phyloP scores from a whole-genome alignment of 2,797 vertebrate genomes.

The Pipistrellus pygmaeus region DNA sequence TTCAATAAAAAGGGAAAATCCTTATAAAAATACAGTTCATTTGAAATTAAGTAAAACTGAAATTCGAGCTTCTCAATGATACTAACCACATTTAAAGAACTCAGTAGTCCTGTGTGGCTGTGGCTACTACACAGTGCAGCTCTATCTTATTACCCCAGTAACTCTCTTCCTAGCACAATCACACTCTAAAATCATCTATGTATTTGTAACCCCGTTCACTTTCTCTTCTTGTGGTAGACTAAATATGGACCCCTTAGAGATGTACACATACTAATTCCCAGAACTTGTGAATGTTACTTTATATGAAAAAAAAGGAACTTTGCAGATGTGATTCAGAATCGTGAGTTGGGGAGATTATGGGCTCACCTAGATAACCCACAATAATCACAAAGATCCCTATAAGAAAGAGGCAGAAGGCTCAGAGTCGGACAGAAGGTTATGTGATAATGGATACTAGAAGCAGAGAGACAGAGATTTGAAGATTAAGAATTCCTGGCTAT shows the following conservation, averaged over 20 bases:
- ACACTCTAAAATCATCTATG: neutral
- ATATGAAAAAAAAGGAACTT: neutral
- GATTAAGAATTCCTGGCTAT: neutral
- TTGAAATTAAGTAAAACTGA: constrained; percentile 34
- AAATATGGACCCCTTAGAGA: neutral
- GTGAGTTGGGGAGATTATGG: neutral
- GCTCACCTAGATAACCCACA: neutral
- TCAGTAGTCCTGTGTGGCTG: neutral
- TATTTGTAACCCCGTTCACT: neutral
- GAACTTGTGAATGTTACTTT: neutral
- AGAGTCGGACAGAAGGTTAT: neutral
- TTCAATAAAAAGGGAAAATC: neutral
- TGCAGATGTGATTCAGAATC: neutral
- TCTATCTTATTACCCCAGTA: neutral
- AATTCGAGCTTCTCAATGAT: neutral
- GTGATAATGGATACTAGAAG: neutral
- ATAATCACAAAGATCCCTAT: neutral
- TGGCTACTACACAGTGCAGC: neutral
- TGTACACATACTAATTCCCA: neutral
- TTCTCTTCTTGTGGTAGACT: neutral
- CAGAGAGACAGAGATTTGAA: neutral
- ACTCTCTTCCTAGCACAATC: neutral
- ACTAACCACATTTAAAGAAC: neutral
- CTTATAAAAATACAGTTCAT: neutral
- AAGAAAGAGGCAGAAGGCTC: neutral